Percentiles rank a stretch among this genome's conserved stretches.
These are phyloP conservation scores for Xiphophorus birchmanni DNA, from an alignment of 2,797 vertebrate species.

Conservation along the genomic window DNA sequence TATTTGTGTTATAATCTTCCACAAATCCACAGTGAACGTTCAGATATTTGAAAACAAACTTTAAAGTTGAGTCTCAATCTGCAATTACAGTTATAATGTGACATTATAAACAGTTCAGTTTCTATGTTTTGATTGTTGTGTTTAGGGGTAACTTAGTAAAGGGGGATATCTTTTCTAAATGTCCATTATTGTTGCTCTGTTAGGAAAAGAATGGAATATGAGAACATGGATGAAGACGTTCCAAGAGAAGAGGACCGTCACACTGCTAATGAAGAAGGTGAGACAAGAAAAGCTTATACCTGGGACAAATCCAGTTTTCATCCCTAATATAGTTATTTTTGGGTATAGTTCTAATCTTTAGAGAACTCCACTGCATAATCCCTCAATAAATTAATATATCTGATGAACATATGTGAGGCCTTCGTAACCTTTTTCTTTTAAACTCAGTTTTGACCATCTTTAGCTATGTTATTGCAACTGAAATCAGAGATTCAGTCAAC, in stretches of 20 bases:
- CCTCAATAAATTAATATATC: background rate
- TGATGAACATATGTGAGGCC: background rate
- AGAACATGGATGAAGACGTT: constrained; percentile 86
- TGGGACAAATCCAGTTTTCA: background rate
- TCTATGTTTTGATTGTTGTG: background rate
- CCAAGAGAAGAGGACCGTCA: constrained; percentile 86
- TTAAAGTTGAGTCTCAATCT: background rate
- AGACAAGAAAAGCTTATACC: constrained; percentile 5
- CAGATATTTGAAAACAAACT: background rate
- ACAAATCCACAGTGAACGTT: background rate
- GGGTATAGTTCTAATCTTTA: background rate
- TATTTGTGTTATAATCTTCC: background rate
- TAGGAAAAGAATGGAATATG: constrained; percentile 87
- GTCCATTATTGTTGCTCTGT: constrained; percentile 6
- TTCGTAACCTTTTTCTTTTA: background rate
- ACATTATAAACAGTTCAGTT: background rate
- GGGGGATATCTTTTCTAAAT: constrained; percentile 3
- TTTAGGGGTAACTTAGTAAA: background rate
- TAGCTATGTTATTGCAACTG: background rate
- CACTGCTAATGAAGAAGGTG: constrained; percentile 83
- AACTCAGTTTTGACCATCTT: background rate
- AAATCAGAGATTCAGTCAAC: background rate
- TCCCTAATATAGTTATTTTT: background rate
- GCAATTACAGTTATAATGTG: background rate
- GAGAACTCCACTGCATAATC: background rate